Evolutionary conservation across 2,888 invertebrate genomes (phyloP), one percentile per base, ranked within the genome.

Genomic region (Amaurobius ferox): DNA sequence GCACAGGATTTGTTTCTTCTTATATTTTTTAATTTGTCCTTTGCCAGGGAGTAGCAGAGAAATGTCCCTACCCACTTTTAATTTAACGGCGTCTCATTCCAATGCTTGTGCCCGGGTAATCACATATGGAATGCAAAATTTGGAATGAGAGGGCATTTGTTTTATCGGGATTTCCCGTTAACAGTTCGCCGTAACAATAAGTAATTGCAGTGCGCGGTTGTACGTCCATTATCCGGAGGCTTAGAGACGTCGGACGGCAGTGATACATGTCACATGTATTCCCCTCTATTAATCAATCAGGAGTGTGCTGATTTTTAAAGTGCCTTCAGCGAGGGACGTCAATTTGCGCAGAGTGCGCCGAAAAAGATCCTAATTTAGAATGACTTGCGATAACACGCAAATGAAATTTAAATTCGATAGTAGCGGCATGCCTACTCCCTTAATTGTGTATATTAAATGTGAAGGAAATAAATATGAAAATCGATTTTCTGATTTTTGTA

Each of bases 41-140:
- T 39, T 64, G 35, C 76, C 39, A 39, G 39, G 32, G 29, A 28
- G 40, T 48, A 66, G 32, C 30, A 66, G 73, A 76, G 64, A 83
- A 71, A 77, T 66, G 72, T 71, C 71, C 70, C 83, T 30, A 62
- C 83, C 83, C 83, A 72, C 83, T 83, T 83, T 83, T 83, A 83
- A 83, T 83, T 83, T 68, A 48, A 67, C 62, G 81, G 68, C 68
- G 68, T 81, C 76, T 81, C 76, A 44, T 77, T 61, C 70, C 68
- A 26, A 39, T 35, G 48, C 66, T 79, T 64, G 23, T 30, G 32
- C 66, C 32, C n/a, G 66, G 67, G 79, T 71, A 80, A 73, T 80
- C 79, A 80, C 66, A 73, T 67, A 73, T 66, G 64, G 83, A 71
- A 83, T 26, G 70, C 28, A 44, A 72, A 66, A 64, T 72, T 48